Evolutionary conservation across 2,888 invertebrate species (phyloP).

Genomic region (Sycophila texana): DNA sequence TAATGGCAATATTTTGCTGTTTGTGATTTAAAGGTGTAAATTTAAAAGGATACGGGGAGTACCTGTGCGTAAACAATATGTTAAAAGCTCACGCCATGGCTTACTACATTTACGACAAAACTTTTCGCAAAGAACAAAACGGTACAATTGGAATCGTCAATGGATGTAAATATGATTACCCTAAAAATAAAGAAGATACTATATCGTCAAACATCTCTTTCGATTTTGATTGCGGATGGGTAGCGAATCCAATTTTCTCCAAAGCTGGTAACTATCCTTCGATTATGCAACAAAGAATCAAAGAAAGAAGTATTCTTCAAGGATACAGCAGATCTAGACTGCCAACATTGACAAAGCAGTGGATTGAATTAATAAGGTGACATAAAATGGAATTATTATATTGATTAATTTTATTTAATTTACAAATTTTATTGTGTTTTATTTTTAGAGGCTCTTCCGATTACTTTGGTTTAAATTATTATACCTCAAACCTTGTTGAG

Average conservation of each 20-base stretch:
- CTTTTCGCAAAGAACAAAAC: conserved; percentile 78
- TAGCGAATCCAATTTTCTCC: conserved; percentile 69
- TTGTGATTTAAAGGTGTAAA: conserved; percentile 63
- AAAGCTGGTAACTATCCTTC: no score
- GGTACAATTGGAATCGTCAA: conserved; percentile 74
- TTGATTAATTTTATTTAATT: conserved; percentile 48
- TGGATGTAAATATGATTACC: conserved; percentile 51
- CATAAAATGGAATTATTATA: not conserved
- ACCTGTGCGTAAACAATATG: conserved; percentile 84
- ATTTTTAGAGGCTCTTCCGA: not conserved
- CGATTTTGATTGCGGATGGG: conserved; percentile 76
- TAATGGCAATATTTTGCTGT: not conserved
- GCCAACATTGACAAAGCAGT: conserved; percentile 76
- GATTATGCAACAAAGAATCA: no score
- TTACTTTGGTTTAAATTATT: not conserved
- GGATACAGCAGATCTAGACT: conserved; percentile 70
- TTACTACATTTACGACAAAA: conserved; percentile 80
- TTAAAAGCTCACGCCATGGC: conserved; percentile 84
- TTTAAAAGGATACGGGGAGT: conserved; percentile 77
- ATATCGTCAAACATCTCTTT: conserved; percentile 58
- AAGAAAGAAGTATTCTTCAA: no score
- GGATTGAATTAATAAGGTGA: conserved; percentile 75
- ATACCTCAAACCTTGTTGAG: not conserved
- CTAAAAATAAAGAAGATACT: conserved; percentile 51
- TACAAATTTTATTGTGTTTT: not conserved